These are phyloP conservation scores for Drosophila punjabiensis DNA, from an alignment of 1,140 invertebrate genomes.

Conservation along the genomic window DNA sequence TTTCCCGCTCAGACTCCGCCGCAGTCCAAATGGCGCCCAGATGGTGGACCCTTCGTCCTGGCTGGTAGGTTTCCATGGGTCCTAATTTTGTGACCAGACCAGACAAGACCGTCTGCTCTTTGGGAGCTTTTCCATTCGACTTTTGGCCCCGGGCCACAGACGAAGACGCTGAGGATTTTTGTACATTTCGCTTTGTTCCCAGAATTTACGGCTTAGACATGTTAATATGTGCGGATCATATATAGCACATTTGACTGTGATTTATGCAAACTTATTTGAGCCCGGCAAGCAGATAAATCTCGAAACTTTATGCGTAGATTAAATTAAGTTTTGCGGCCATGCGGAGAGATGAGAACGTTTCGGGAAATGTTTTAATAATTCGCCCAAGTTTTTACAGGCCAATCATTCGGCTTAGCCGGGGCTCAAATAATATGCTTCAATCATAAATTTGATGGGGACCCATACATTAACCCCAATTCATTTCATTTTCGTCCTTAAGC, in stretches of 20 bases:
- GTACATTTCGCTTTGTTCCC: slow-evolving; percentile 44
- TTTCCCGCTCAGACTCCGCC: slow-evolving; percentile 14
- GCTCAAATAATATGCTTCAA: not conserved
- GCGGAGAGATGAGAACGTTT: not conserved
- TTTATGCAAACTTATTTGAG: slow-evolving; percentile 68
- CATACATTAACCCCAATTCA: slow-evolving; percentile 3
- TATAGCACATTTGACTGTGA: slow-evolving; percentile 54
- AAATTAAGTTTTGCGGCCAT: slow-evolving; percentile 10
- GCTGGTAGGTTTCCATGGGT: not conserved
- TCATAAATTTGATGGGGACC: slow-evolving; percentile 6
- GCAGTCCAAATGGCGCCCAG: slow-evolving; percentile 26
- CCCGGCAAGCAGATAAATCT: slow-evolving; percentile 46
- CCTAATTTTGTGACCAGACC: not conserved
- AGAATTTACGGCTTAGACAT: slow-evolving; percentile 65
- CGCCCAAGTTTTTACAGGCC: slow-evolving; percentile 10
- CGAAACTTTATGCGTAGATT: slow-evolving; percentile 41
- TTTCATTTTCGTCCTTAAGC: slow-evolving; percentile 12
- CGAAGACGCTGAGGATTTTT: slow-evolving; percentile 36
- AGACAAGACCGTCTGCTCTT: slow-evolving; percentile 16
- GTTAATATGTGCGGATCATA: slow-evolving; percentile 68
- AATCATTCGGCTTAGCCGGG: slow-evolving; percentile 11
- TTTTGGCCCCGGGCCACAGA: slow-evolving; percentile 35
- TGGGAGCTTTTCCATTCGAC: slow-evolving; percentile 15
- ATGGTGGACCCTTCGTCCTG: slow-evolving; percentile 15
- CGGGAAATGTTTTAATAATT: slow-evolving; percentile 34